phyloP scores from a whole-genome alignment of 2,113 vertebrate species.

The Triplophysa rosa region DNA sequence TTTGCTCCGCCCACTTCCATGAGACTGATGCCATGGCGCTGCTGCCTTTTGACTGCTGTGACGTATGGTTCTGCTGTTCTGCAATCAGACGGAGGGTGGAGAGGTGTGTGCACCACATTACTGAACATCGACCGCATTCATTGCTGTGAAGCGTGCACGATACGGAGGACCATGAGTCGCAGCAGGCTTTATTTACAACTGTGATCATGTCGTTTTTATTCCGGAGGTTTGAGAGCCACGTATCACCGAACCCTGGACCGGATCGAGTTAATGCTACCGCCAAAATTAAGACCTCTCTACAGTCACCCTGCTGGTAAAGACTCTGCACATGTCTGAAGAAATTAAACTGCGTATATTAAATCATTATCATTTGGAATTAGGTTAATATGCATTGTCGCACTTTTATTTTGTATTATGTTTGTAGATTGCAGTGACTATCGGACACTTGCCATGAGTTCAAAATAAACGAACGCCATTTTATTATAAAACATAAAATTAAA shows the following conservation, averaged over 20 bases:
- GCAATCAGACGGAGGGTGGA: conserved; percentile 44
- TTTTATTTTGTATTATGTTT: no score
- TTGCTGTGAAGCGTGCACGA: neutral
- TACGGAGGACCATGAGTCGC: conserved; percentile 1
- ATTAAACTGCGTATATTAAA: neutral
- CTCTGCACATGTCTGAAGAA: neutral
- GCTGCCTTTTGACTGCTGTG: no score
- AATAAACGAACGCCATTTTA: neutral
- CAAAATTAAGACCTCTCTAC: conserved; percentile 80
- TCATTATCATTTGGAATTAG: neutral
- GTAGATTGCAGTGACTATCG: no score
- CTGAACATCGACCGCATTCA: neutral
- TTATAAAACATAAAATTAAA: neutral
- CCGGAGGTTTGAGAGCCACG: conserved; percentile 64
- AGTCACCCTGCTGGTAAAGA: conserved; percentile 83
- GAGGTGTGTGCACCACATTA: neutral
- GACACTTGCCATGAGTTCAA: neutral
- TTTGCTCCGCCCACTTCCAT: no score
- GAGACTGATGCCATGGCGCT: no score
- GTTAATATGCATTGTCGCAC: no score
- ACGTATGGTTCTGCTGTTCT: no score
- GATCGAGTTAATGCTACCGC: conserved; percentile 78
- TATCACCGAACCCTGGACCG: conserved; percentile 80
- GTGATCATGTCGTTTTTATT: conserved; percentile 39
- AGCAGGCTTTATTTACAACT: neutral